Evolutionary conservation across 2,797 vertebrate genomes (phyloP).

Genomic region (Muraenolepis orangiensis): DNA sequence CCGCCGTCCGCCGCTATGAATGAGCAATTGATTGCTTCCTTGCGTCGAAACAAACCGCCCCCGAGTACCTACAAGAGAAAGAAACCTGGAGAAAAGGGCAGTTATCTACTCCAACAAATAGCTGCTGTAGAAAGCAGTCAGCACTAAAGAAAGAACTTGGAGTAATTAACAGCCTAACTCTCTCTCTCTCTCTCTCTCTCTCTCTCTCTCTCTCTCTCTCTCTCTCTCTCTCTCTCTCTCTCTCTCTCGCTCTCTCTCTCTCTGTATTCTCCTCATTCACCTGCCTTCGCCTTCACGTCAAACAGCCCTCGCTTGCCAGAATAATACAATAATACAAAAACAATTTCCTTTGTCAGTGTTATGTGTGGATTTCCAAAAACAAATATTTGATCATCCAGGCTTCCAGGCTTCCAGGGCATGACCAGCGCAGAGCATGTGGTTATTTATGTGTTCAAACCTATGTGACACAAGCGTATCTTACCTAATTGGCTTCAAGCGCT

Average conservation of each 20-base stretch:
- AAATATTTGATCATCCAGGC: no score
- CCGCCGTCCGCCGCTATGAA: conserved; percentile 70
- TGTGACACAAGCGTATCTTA: not conserved
- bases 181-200: not conserved
- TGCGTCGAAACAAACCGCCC: conserved; percentile 48
- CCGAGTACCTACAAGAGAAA: conserved; percentile 54
- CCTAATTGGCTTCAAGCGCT: not conserved
- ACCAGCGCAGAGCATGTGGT: not conserved
- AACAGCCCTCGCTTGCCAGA: no score
- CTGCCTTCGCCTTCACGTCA: not conserved
- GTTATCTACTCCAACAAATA: not conserved
- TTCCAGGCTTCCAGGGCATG: no score
- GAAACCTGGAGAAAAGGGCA: conserved; percentile 49
- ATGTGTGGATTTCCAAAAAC: no score
- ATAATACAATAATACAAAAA: no score
- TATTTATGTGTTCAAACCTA: not conserved
- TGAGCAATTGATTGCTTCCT: conserved; percentile 69
- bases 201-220: not conserved
- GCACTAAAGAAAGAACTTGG: not conserved
- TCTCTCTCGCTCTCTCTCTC: not conserved
- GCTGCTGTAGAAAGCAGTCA: not conserved
- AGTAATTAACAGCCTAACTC: not conserved
- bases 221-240: not conserved
- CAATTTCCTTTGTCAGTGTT: no score
- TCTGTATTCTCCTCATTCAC: not conserved